A percentile compares a stretch with the other conserved stretches of the same genome.
Conservation (phyloP, 2,888 invertebrate genomes). For the Drosophila rubida region DNA sequence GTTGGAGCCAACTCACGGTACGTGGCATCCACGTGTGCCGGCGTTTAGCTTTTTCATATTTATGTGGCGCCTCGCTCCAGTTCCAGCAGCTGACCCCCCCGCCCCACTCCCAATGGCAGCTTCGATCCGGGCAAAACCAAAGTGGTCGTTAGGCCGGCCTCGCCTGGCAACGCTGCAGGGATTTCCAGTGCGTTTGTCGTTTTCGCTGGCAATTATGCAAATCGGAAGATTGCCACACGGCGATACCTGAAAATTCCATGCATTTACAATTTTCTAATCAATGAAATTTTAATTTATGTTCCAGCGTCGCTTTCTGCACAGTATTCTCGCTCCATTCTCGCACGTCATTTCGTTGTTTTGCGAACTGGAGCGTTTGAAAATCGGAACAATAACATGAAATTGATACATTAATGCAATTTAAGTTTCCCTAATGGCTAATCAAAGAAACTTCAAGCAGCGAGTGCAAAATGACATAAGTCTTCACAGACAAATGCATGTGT, state of each 20-base stretch:
- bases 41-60: slow-evolving; percentile 57
- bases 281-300: slow-evolving; percentile 83
- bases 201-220: slow-evolving; percentile 79
- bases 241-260: slow-evolving; percentile 82
- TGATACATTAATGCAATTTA: too few species aligned
- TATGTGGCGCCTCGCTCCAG: slow-evolving; percentile 49
- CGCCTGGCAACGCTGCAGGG: slow-evolving; percentile 4
- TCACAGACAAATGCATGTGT: too few species aligned
- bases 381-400: slow-evolving; percentile 3
- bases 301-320: slow-evolving; percentile 12
- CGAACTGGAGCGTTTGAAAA: slow-evolving; percentile 10
- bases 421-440: too few species aligned
- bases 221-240: slow-evolving; percentile 77
- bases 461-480: too few species aligned
- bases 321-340: slow-evolving; percentile 8
- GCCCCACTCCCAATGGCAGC: not conserved
- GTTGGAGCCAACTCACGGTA: slow-evolving; percentile 22
- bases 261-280: slow-evolving; percentile 84
- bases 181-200: slow-evolving; percentile 65
- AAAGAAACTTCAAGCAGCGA: slow-evolving; percentile 52
- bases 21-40: slow-evolving; percentile 29
- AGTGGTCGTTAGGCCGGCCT: not conserved
- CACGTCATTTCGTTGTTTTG: slow-evolving; percentile 1
- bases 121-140: not conserved
- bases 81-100: not conserved